Percentiles rank a stretch among this genome's conserved stretches.
Conservation (phyloP, 2,113 vertebrate genomes). For the Epinephelus cyanopodus region DNA sequence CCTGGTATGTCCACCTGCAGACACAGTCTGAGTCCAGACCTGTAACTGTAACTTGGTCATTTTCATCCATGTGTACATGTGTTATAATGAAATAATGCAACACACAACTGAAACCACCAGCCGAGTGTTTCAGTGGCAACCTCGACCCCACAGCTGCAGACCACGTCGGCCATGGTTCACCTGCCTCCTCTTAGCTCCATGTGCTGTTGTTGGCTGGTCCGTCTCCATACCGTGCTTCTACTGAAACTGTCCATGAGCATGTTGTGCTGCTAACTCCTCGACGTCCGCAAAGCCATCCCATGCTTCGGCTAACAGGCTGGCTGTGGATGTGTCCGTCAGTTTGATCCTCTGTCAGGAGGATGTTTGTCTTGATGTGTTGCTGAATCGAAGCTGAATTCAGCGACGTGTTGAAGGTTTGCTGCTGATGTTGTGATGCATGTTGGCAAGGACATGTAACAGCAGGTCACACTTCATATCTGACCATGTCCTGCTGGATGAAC, state of each 20-base stretch:
- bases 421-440: constrained; percentile 57
- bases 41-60: neutral
- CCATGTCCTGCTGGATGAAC: neutral
- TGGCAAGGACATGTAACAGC: neutral
- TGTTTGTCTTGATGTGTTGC: neutral
- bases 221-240: constrained; percentile 54
- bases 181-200: constrained; percentile 31
- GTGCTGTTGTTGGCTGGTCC: constrained; percentile 45
- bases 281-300: constrained; percentile 56
- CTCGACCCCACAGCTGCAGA: constrained; percentile 43
- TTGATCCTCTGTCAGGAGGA: constrained; percentile 7
- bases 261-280: constrained; percentile 47
- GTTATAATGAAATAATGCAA: neutral
- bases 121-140: constrained; percentile 57
- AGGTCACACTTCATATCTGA: neutral
- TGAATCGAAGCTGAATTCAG: constrained; percentile 32
- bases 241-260: constrained; percentile 50
- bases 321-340: constrained; percentile 43
- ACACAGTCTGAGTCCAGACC: neutral
- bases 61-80: neutral
- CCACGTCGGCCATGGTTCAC: constrained; percentile 44
- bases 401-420: constrained; percentile 3
- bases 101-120: neutral
- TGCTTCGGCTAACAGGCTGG: constrained; percentile 50
- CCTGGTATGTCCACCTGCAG: too few species aligned